Conservation (phyloP, 2,888 invertebrate species). For the Myopa testacea region DNA sequence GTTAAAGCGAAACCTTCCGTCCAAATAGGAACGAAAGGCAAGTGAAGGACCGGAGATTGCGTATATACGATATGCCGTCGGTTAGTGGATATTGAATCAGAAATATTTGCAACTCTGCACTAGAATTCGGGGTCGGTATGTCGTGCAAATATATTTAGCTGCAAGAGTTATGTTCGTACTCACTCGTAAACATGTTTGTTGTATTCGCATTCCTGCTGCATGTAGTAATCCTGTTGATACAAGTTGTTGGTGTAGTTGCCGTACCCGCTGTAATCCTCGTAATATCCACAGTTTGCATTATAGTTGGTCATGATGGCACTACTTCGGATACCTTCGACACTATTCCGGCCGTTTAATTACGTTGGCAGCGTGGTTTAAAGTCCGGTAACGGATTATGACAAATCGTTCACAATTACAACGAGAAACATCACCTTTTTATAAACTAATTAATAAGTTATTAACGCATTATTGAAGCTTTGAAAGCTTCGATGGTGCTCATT, state of each 20-base stretch:
- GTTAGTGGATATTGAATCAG: too few species aligned
- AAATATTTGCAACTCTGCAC: too few species aligned
- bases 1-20: too few species aligned
- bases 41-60: too few species aligned
- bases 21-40: too few species aligned
- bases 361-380: too few species aligned
- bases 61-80: too few species aligned
- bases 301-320: conserved; percentile 61
- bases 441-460: conserved; percentile 2
- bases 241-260: conserved; percentile 55
- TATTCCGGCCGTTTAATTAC: background rate
- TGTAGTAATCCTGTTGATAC: conserved; percentile 67
- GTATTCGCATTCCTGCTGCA: conserved; percentile 66
- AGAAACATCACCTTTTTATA: too few species aligned
- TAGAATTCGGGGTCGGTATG: too few species aligned
- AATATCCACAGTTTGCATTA: conserved; percentile 67
- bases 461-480: background rate
- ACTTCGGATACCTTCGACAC: background rate
- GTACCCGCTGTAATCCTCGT: conserved; percentile 64
- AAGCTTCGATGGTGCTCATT: background rate
- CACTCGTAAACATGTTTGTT: conserved; percentile 66
- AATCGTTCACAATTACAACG: too few species aligned
- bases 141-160: too few species aligned
- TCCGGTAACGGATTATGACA: too few species aligned
- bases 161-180: conserved; percentile 50